Base-by-base conservation (phyloP, 1,140 invertebrate genomes). In the Piezodorus guildinii region DNA sequence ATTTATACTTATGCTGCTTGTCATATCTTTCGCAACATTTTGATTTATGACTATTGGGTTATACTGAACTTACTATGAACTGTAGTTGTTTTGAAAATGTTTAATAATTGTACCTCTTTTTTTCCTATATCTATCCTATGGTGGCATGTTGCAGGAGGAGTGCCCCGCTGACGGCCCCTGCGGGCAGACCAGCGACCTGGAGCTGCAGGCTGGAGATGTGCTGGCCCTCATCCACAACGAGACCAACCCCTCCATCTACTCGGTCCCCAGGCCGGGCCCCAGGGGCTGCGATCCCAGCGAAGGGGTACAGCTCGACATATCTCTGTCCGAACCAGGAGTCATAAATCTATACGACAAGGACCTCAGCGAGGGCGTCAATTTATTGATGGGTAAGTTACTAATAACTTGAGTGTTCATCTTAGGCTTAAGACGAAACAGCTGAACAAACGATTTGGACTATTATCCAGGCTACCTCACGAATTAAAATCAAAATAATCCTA, bases 291-390 rank as follows among this genome's bases (percentile, higher is more conserved):
- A 84, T 70, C 77, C 81, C 25, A 80, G 80, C 17, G 81, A 84
- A 64, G 83, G 82, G 27, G 79, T 82, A 68, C 73, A 83, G 5
- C 70, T 85, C 54, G 83, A 85, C 72, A 82, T 84, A 63, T 82
- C 82, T 2, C 74, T 84, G 52, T 76, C 80, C 67, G 52, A 56
- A 15, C 52, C 52, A 10, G 52, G 52, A 16, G 15, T 80, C 83
- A 62, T 79, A 78, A 83, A 82, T 1, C 75, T 85, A 3, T 84
- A 84, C 69, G 83, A 85, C 70, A 84, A 84, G 73, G 83, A 85
- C 71, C 75, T 85, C 44, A 80, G 80, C 27, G 83, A 84, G 69
- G 83, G 83, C 65, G 80, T 82, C 68, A 85, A 85, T 74, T 76
- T 83, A 66, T 75, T 85, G 63, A 84, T 85, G 75, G 81, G 83